phyloP scores from a whole-genome alignment of 2,888 invertebrate species.

The Macrosoma leucophasiata region DNA sequence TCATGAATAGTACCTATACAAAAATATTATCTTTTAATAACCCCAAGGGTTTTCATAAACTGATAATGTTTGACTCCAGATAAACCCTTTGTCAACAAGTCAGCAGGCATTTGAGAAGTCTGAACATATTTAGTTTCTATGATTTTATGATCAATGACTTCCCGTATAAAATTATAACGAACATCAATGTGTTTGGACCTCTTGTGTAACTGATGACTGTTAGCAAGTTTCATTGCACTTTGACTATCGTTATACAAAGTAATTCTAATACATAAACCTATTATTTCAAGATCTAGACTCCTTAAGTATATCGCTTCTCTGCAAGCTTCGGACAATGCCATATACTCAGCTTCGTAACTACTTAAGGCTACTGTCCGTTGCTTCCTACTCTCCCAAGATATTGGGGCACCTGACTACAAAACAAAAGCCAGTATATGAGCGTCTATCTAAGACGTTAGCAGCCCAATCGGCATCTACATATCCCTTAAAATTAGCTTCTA shows the following conservation, averaged over 20 bases:
- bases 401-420: conserved; percentile 14
- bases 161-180: conserved; percentile 8
- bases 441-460: conserved; percentile 11
- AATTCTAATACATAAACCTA: conserved; percentile 10
- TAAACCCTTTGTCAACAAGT: conserved; percentile 13
- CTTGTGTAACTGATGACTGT: conserved; percentile 9
- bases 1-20: too few relatives aligned
- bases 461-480: conserved; percentile 19
- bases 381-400: conserved; percentile 17
- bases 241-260: conserved; percentile 14
- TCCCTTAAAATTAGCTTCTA: conserved; percentile 6
- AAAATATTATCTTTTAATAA: too few relatives aligned
- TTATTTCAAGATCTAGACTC: conserved; percentile 10
- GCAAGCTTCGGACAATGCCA: conserved; percentile 16
- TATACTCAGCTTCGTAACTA: conserved; percentile 10
- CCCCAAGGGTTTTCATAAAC: conserved; percentile 9
- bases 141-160: conserved; percentile 7
- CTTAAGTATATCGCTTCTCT: conserved; percentile 14
- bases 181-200: conserved; percentile 14
- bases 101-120: conserved; percentile 10
- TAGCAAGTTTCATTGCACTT: conserved; percentile 15
- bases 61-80: conserved; percentile 7
- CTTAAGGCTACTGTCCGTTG: conserved; percentile 11
- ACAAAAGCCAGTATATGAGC: conserved; percentile 17
- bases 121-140: conserved; percentile 6